Evolutionary conservation across 1,140 invertebrate species (phyloP).

Genomic region (Drosophila nikananu): DNA sequence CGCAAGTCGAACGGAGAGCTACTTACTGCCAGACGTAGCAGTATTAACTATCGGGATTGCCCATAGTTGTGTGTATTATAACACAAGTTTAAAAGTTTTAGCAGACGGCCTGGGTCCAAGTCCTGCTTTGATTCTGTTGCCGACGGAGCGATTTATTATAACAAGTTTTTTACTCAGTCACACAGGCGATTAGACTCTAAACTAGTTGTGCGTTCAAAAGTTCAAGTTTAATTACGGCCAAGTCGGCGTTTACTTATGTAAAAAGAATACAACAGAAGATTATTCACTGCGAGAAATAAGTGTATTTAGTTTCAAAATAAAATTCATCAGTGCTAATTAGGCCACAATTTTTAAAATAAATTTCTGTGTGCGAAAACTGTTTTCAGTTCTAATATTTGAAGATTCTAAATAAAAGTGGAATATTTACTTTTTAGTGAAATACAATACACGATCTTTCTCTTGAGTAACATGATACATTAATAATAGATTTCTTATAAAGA

Average conservation of each 20-base stretch:
- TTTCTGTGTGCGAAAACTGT: background rate
- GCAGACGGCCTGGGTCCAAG: background rate
- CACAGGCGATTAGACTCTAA: conserved; percentile 39
- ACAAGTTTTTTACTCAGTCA: conserved; percentile 32
- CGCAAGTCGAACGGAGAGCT: conserved; percentile 57
- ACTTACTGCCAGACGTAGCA: conserved; percentile 18
- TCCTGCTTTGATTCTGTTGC: background rate
- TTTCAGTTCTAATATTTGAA: no score
- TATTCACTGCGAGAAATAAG: background rate
- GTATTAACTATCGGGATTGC: conserved; percentile 22
- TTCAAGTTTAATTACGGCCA: conserved; percentile 63
- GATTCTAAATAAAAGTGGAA: background rate
- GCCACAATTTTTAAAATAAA: background rate
- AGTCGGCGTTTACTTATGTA: conserved; percentile 39
- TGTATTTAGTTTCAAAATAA: background rate
- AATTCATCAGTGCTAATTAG: background rate
- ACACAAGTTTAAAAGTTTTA: background rate
- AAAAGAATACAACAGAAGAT: conserved; percentile 25
- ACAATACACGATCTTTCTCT: background rate
- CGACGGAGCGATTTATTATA: conserved; percentile 34
- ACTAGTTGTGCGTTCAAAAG: conserved; percentile 61
- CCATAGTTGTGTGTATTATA: background rate
- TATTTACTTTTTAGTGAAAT: background rate
- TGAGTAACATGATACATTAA: background rate
- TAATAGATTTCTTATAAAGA: background rate